phyloP scores from a whole-genome alignment of 1,140 invertebrate species.

The Grapholita molesta region DNA sequence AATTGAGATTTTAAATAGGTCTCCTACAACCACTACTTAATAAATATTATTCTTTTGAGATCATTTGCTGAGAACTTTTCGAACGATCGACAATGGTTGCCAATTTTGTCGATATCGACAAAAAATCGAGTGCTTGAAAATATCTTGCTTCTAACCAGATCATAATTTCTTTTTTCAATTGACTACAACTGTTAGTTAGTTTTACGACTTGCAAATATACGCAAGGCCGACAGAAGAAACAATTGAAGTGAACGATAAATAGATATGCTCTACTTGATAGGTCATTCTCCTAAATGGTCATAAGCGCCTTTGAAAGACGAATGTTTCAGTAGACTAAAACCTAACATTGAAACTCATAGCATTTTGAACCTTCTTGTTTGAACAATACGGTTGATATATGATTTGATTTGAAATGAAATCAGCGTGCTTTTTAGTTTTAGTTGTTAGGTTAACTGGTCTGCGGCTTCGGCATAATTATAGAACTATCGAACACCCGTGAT shows the following conservation, averaged over 20 bases:
- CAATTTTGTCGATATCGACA: no score
- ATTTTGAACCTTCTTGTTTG: neutral
- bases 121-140: no score
- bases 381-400: neutral
- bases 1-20: no score
- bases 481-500: constrained; percentile 14
- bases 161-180: no score
- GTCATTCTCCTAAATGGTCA: neutral
- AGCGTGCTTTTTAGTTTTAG: neutral
- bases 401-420: neutral
- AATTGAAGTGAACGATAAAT: constrained; percentile 8
- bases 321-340: neutral
- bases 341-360: neutral
- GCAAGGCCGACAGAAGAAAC: neutral
- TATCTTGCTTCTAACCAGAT: no score
- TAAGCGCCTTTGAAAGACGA: neutral
- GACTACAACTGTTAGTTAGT: no score
- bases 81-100: no score
- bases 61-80: no score
- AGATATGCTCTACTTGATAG: constrained; percentile 3
- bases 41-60: no score
- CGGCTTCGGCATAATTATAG: neutral
- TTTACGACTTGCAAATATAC: constrained; percentile 7
- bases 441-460: neutral
- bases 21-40: no score